Evolutionary conservation across 2,888 invertebrate species (phyloP).

Genomic region (Drosophila algonquin): DNA sequence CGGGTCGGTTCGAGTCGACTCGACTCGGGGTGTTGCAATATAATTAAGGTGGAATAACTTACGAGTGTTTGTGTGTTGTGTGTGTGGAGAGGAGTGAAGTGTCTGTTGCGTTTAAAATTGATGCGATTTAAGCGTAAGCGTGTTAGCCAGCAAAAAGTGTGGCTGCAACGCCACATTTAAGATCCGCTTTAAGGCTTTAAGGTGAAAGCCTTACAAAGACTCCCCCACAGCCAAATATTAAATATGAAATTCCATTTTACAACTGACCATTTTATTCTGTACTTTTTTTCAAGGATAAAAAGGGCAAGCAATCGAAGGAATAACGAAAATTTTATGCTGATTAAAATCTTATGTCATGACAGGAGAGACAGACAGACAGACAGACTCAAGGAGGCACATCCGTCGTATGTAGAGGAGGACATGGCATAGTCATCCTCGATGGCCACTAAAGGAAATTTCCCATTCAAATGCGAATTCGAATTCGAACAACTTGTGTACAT

Average conservation of each 20-base stretch:
- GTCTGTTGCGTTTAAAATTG: constrained; percentile 62
- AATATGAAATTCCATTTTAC: constrained; percentile 39
- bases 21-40: constrained; percentile 68
- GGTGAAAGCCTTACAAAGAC: background rate
- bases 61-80: constrained; percentile 37
- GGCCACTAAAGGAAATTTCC: constrained; percentile 67
- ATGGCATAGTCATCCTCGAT: constrained; percentile 27
- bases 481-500: constrained; percentile 58
- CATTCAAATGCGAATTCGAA: constrained; percentile 66
- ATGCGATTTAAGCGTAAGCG: constrained; percentile 57
- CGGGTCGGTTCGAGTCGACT: constrained; percentile 14
- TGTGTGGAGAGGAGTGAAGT: constrained; percentile 50
- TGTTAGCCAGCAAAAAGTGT: constrained; percentile 37
- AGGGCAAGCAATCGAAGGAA: constrained; percentile 33
- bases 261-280: constrained; percentile 26
- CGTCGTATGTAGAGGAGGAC: constrained; percentile 22
- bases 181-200: constrained; percentile 39
- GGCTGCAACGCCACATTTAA: constrained; percentile 15
- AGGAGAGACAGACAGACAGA: constrained; percentile 37
- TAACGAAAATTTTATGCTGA: constrained; percentile 69
- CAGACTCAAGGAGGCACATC: constrained; percentile 46
- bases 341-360: constrained; percentile 69
- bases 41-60: constrained; percentile 77
- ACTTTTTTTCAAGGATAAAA: constrained; percentile 14
- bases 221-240: constrained; percentile 16